phyloP scores from a whole-genome alignment of 2,888 invertebrate genomes.

The Lepidocyrtoides sp. region DNA sequence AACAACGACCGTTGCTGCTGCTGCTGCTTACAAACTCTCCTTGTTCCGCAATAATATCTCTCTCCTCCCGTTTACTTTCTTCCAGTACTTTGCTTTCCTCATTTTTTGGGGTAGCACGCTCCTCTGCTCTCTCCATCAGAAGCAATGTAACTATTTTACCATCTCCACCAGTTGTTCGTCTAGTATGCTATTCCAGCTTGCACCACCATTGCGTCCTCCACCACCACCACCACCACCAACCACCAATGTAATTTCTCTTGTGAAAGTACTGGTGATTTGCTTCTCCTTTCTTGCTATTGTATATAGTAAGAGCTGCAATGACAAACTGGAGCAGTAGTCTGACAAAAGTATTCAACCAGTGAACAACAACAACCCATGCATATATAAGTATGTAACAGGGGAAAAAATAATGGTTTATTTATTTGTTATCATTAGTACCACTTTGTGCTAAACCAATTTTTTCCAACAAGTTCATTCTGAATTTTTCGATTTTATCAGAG shows the following conservation, averaged over 20 bases:
- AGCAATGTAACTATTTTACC: constrained; percentile 40
- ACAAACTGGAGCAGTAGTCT: constrained; percentile 72
- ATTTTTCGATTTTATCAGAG: too few species aligned
- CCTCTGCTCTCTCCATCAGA: constrained; percentile 17
- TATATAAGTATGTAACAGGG: constrained; percentile 40
- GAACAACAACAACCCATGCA: constrained; percentile 72
- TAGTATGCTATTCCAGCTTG: neutral
- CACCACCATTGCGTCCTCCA: constrained; percentile 46
- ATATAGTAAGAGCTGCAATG: constrained; percentile 69
- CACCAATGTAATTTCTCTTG: constrained; percentile 35
- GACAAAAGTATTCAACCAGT: constrained; percentile 65
- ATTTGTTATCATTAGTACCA: constrained; percentile 49
- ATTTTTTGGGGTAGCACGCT: constrained; percentile 56
- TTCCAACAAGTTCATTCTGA: constrained; percentile 26
- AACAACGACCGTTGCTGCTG: constrained; percentile 44
- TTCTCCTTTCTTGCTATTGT: neutral
- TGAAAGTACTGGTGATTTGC: constrained; percentile 57
- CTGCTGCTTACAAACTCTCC: too few species aligned
- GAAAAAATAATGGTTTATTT: constrained; percentile 37
- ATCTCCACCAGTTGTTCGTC: neutral
- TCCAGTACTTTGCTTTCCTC: constrained; percentile 28
- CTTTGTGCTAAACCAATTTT: constrained; percentile 40
- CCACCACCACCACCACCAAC: constrained; percentile 54
- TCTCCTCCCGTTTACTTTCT: constrained; percentile 39
- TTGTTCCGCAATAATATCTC: neutral